phyloP scores from a whole-genome alignment of 1,140 invertebrate species.

The Phymastichus coffea region DNA sequence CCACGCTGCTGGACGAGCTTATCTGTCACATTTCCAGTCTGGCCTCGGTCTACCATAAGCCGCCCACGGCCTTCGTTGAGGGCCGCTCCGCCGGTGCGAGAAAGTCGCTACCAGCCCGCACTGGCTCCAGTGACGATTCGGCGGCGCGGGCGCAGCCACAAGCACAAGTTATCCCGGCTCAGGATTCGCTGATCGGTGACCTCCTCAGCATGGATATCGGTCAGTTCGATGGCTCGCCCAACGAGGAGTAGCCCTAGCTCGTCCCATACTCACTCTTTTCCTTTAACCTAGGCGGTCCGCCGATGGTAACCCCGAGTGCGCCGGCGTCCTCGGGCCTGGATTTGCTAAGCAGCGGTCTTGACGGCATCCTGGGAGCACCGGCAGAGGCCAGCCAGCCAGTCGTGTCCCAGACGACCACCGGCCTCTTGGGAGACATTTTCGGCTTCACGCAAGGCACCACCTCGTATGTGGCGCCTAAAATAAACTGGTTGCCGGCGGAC shows the following conservation, averaged over 20 bases:
- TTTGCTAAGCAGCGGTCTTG: constrained; percentile 66
- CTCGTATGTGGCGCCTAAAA: constrained; percentile 77
- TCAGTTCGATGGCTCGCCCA: constrained; percentile 29
- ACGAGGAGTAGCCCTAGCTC: background rate
- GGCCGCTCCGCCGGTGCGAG: constrained; percentile 72
- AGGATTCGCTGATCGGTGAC: constrained; percentile 96
- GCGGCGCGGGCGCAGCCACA: constrained; percentile 43
- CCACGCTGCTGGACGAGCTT: constrained; percentile 95
- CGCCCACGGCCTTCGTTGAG: constrained; percentile 98
- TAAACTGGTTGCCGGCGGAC: constrained; percentile 89
- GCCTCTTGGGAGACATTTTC: constrained; percentile 89
- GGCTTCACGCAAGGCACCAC: constrained; percentile 70
- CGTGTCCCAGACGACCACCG: constrained; percentile 61
- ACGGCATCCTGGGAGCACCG: constrained; percentile 45
- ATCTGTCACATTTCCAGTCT: constrained; percentile 99
- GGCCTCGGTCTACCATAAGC: constrained; percentile 99
- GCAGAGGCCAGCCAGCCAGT: constrained; percentile 52
- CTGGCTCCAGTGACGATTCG: constrained; percentile 54
- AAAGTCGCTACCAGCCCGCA: constrained; percentile 66
- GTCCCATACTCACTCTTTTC: background rate
- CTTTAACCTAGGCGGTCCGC: constrained; percentile 47
- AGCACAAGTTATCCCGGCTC: constrained; percentile 65
- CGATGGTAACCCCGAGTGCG: constrained; percentile 55
- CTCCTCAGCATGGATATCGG: constrained; percentile 94
- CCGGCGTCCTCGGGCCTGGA: constrained; percentile 68